Evolutionary conservation across 2,797 vertebrate species (phyloP), one percentile per base, ranked within the genome.

Genomic region (Botia kubotai): DNA sequence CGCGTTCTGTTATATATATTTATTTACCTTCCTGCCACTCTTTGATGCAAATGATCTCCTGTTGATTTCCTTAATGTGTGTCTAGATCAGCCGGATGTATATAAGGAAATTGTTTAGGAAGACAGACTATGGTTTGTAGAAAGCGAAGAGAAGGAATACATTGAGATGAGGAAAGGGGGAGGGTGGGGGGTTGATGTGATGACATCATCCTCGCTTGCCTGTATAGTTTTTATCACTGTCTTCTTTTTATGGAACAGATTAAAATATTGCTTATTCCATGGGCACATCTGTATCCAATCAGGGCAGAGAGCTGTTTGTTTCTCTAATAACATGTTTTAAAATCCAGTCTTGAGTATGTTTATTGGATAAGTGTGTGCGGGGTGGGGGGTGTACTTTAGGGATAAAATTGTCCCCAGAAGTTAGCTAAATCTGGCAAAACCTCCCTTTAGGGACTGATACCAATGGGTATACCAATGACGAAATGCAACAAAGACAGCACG

Each of bases 241-340:
- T 53, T 63, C 36, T 72, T 80, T 86, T 83, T 82, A 82, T 79
- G 63, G 78, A 72, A 69, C 68, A 46, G 62, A 83, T 86, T 83
- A 83, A 85, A 83, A 58, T 48, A 16, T 57, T 12, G 36, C 57
- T 68, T 33, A 75, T 60, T 65, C 55, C 70, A 46, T 75, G 4
- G 14, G 16, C 43, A 72, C 87, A 85, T 86, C 87, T 88, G 85
- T 36, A 33, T 80, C 77, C 71, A 75, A 86, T 87, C 81, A 80
- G 57, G 52, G 33, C 48, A n/a, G 26, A 72, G 46, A n/a, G 48
- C 43, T 80, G 88, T 92, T 91, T 92, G 84, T 90, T 91, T 90
- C 87, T 87, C 84, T 85, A 87, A 82, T 90, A 86, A 91, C 89
- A 86, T 86, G 79, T 87, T 90, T 89, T 84, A 87, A 73, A 77